These are phyloP conservation scores for Propithecus deckenii DNA, from an alignment of 2,797 vertebrate genomes.

Conservation along the genomic window DNA sequence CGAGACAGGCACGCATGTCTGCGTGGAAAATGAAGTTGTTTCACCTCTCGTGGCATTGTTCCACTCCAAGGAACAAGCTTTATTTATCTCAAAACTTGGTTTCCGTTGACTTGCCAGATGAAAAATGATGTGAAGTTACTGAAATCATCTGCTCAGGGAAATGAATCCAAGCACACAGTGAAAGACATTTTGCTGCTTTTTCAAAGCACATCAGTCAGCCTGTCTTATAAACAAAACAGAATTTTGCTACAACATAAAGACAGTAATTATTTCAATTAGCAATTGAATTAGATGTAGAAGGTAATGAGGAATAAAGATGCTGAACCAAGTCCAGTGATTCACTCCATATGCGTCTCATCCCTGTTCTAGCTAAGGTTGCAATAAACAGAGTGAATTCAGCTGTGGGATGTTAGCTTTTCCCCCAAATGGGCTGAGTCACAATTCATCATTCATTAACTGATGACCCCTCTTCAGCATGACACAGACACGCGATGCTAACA, in stretches of 20 bases:
- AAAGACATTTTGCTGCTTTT: neutral
- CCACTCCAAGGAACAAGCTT: constrained; percentile 85
- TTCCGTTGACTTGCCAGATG: constrained; percentile 81
- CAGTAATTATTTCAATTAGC: constrained; percentile 39
- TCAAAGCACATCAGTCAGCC: constrained; percentile 2
- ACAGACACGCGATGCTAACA: neutral
- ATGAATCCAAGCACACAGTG: neutral
- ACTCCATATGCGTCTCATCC: neutral
- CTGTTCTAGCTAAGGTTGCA: neutral
- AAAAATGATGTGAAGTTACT: constrained; percentile 48
- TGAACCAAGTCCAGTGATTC: neutral
- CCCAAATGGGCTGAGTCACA: neutral
- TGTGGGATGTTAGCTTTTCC: neutral
- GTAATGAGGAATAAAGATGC: neutral
- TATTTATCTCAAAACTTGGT: constrained; percentile 85
- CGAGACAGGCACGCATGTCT: constrained; percentile 82
- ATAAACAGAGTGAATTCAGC: neutral
- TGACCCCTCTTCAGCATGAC: neutral
- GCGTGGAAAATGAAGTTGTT: constrained; percentile 86
- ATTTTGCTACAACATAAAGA: neutral
- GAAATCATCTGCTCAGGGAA: constrained; percentile 33
- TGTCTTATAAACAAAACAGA: constrained; percentile 1
- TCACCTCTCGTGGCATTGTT: constrained; percentile 84
- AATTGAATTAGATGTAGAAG: neutral
- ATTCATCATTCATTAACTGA: neutral